Evolutionary conservation across 2,888 invertebrate genomes (phyloP).

Genomic region (Coremacera marginata): DNA sequence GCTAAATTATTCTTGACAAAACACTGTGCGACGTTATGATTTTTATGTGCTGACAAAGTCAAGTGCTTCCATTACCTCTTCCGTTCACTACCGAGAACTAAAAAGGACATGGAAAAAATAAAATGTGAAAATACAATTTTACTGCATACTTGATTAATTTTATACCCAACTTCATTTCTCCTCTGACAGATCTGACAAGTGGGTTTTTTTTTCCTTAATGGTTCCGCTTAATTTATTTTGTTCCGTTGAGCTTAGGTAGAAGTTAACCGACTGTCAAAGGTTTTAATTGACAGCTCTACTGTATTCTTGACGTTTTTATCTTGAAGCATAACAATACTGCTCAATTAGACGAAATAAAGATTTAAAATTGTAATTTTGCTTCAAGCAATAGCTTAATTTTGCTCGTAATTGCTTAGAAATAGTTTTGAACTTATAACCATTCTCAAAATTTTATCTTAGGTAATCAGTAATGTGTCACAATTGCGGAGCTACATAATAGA

Average conservation of each 20-base stretch:
- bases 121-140: not conserved
- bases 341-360: too few relatives aligned
- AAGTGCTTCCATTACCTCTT: not conserved
- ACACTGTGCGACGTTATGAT: not conserved
- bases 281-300: conserved; percentile 23
- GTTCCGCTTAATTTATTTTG: not conserved
- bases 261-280: conserved; percentile 14
- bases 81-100: not conserved
- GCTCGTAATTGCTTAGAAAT: too few relatives aligned
- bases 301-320: too few relatives aligned
- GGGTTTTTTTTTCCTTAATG: not conserved
- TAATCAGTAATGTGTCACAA: too few relatives aligned
- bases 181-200: not conserved
- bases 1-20: too few relatives aligned
- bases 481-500: too few relatives aligned
- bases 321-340: too few relatives aligned
- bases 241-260: not conserved
- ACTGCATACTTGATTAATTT: not conserved
- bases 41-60: conserved; percentile 10
- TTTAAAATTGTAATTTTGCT: too few relatives aligned
- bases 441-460: too few relatives aligned
- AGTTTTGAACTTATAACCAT: too few relatives aligned
- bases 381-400: too few relatives aligned
- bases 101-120: too few relatives aligned
- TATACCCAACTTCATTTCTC: not conserved